Evolutionary conservation across 2,113 vertebrate genomes (phyloP).

Genomic region (Podilymbus podiceps): DNA sequence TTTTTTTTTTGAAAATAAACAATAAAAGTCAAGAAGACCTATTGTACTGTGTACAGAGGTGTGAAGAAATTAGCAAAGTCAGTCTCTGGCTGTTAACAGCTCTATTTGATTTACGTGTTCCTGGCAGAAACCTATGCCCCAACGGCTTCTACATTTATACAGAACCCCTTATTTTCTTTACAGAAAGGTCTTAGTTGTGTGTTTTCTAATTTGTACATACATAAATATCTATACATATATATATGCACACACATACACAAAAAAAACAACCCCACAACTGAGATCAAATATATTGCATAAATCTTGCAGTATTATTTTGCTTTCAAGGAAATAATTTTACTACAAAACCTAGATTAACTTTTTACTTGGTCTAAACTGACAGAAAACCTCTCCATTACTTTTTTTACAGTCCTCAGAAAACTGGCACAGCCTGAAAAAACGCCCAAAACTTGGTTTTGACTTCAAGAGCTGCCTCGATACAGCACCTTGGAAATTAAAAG

Average conservation of each 20-base stretch:
- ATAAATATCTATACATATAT: background rate
- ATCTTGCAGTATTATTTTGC: background rate
- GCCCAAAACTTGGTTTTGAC: background rate
- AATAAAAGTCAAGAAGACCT: background rate
- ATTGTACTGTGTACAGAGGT: background rate
- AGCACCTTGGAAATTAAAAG: background rate
- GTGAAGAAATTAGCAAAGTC: background rate
- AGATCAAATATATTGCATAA: background rate
- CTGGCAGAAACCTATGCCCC: background rate
- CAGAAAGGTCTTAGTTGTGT: background rate
- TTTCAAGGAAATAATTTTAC: background rate
- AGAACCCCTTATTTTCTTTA: background rate
- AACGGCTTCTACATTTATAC: background rate
- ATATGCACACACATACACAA: fast-evolving
- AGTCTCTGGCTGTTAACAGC: background rate
- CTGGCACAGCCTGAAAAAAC: background rate
- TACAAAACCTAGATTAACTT: background rate
- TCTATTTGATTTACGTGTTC: background rate
- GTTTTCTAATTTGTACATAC: background rate
- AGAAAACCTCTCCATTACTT: background rate
- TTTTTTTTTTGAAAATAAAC: background rate
- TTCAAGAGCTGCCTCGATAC: background rate
- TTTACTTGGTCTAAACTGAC: background rate
- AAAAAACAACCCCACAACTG: background rate
- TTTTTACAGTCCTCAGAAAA: background rate